Base-by-base conservation (phyloP, 1,140 invertebrate species). In the Drosophila malerkotliana region DNA sequence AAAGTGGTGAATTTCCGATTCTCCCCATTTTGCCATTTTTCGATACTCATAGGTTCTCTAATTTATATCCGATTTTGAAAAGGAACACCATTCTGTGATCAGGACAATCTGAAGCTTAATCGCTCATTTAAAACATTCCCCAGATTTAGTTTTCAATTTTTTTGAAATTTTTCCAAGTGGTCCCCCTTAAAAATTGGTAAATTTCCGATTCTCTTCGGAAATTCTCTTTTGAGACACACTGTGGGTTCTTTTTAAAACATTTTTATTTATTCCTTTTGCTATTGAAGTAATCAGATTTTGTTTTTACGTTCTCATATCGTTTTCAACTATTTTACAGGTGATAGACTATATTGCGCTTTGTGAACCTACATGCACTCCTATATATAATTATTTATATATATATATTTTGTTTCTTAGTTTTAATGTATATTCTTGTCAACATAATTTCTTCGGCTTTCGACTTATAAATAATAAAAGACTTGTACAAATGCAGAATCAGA, bases 331-430 rank as follows among this genome's bases (percentile, higher is more conserved):
- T 48, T 85, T 85, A 85, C 81, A 85, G 44, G 56, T 78, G 72
- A 77, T 85, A 85, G 64, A 77, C 68, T 85, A 85, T 85, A 84
- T 83, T 85, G 81, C 81, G 81, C 81, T 75, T 85, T 66, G 71
- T 77, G 67, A 77, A 73, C 56, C 81, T 80, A 83, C 77, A 72
- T 77, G 75, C 60, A 67, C 54, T 67, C 44, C 72, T 80, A 77
- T 62, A 64, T 55, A 61, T 79, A 84, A 51, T 63, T 51, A 62
- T 71, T 63, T 75, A 59, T 52, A 59, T 75, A 62, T 75, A 62
- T 62, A 61, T 57, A 60, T 53, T 44, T 44, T 44, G 15, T 44
- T 44, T 44, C 41, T 48, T 45, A 51, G 41, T 18, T 61, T 34
- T 53, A n/a, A 61, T 62, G 37, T 54, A 37, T 58, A 54, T 71